These are phyloP conservation scores for Caenorhabditis sp. DNA, from an alignment of 2,888 invertebrate species.

Conservation along the genomic window DNA sequence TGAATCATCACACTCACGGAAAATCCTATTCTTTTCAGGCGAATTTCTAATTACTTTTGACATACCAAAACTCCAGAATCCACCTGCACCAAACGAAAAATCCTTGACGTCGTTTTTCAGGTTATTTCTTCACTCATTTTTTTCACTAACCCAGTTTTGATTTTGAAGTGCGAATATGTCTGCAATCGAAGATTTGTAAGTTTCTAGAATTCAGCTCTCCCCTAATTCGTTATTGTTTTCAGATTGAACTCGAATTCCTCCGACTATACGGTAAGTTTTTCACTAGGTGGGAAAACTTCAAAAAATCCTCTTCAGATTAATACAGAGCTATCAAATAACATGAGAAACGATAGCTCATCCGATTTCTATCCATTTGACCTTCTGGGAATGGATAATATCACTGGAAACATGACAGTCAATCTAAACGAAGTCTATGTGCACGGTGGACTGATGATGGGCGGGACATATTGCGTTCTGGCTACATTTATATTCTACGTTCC, in stretches of 20 bases:
- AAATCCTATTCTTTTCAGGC: background rate
- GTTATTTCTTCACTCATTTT: too few relatives aligned
- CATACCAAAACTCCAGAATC: background rate
- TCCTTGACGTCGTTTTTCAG: background rate
- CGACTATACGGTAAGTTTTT: too few relatives aligned
- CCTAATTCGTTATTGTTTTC: background rate
- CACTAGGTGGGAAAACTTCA: too few relatives aligned
- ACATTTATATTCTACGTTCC: slow-evolving; percentile 47
- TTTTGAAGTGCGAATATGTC: background rate
- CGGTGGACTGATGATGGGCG: background rate
- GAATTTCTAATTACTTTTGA: slow-evolving; percentile 7
- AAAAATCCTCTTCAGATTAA: too few relatives aligned
- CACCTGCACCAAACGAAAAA: background rate
- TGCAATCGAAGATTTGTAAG: too few relatives aligned
- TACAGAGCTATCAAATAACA: too few relatives aligned
- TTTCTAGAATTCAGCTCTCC: too few relatives aligned
- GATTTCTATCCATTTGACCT: too few relatives aligned
- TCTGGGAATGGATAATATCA: too few relatives aligned
- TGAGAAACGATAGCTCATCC: too few relatives aligned
- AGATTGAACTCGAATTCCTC: background rate
- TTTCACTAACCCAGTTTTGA: too few relatives aligned
- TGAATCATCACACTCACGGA: background rate
- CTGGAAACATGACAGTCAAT: background rate
- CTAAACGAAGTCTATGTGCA: slow-evolving; percentile 1
- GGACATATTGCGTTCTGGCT: background rate